Percentiles rank a stretch among this genome's conserved stretches.
Conservation (phyloP, 2,888 invertebrate genomes). For the Agrotis puta region DNA sequence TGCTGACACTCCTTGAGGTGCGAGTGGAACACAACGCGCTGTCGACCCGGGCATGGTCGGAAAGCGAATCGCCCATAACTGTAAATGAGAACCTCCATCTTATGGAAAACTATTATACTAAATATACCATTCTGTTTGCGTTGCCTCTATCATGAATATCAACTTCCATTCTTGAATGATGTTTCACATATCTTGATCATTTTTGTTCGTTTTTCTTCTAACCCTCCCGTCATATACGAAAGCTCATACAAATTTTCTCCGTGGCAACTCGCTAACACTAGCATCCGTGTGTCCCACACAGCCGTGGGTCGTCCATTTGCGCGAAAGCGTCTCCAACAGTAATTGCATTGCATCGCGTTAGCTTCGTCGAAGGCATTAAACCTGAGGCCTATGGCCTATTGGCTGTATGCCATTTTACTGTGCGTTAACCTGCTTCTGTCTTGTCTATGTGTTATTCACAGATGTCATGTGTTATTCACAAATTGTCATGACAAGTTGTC, state of each 20-base stretch:
- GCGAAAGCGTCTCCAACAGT: constrained; percentile 73
- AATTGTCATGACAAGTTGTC: background rate
- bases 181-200: background rate
- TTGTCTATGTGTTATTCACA: constrained; percentile 36
- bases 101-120: too few species aligned
- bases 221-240: background rate
- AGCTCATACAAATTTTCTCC: constrained; percentile 12
- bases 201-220: background rate
- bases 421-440: constrained; percentile 61
- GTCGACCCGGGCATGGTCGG: too few species aligned
- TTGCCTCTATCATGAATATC: too few species aligned
- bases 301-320: constrained; percentile 68
- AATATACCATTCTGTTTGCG: too few species aligned
- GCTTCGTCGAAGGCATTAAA: constrained; percentile 66
- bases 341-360: constrained; percentile 68
- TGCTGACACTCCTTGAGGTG: too few species aligned
- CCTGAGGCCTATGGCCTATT: constrained; percentile 62
- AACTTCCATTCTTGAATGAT: background rate
- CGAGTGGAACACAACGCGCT: too few species aligned
- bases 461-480: constrained; percentile 4
- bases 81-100: too few species aligned
- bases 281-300: constrained; percentile 65
- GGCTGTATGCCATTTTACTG: constrained; percentile 48
- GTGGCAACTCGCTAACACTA: constrained; percentile 30
- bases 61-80: too few species aligned